A percentile compares a stretch with the other conserved stretches of the same genome.
phyloP scores from a whole-genome alignment of 2,797 vertebrate genomes.

The Furcifer pardalis region DNA sequence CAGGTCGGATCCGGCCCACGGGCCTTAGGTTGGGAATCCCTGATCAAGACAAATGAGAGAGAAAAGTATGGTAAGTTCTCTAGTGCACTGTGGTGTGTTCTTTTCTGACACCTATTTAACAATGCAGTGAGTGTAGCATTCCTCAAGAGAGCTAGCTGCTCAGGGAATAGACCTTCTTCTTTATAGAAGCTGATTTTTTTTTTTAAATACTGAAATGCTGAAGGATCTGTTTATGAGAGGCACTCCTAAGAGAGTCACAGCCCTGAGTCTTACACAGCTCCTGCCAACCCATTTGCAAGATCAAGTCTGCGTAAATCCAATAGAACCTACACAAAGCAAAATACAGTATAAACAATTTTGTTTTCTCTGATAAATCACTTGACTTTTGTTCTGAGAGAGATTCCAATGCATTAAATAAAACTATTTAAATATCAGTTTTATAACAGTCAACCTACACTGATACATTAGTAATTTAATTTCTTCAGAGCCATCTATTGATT shows the following conservation, averaged over 20 bases:
- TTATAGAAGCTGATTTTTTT: neutral
- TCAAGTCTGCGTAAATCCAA: neutral
- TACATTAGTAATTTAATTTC: constrained; percentile 16
- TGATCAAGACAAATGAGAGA: neutral
- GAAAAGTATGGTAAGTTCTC: neutral
- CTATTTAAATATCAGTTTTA: neutral
- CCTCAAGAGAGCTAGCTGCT: too few species aligned
- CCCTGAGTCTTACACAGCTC: neutral
- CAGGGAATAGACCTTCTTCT: neutral
- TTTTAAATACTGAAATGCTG: neutral
- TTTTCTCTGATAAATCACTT: too few species aligned
- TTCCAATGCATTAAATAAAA: neutral
- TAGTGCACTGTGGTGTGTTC: too few species aligned
- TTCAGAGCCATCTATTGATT: constrained; percentile 8
- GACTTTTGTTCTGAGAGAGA: neutral
- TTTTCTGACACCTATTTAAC: neutral
- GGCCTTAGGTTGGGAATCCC: too few species aligned
- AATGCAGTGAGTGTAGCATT: neutral
- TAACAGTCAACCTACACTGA: neutral
- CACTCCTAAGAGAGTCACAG: neutral
- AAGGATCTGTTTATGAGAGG: neutral
- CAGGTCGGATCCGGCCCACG: too few species aligned
- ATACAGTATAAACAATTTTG: neutral
- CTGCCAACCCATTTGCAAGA: neutral
- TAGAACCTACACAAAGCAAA: neutral